Base-by-base conservation (phyloP, 2,888 invertebrate genomes). In the Eupithecia inturbata region DNA sequence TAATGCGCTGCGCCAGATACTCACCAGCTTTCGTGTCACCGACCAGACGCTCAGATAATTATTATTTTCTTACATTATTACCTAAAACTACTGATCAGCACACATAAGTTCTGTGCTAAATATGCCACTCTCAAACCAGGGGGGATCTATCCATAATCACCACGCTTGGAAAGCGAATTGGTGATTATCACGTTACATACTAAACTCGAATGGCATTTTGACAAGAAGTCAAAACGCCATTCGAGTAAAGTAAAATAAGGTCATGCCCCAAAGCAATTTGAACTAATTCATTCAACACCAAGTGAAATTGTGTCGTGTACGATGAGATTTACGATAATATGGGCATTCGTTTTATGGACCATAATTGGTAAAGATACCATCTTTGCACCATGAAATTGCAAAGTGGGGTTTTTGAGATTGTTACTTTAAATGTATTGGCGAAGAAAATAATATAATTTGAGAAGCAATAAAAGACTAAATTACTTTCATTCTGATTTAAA, bases 341-440 rank as follows among this genome's bases (percentile, higher is more conserved):
- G 68, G 73, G 71, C 76, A 76, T 73, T 76, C 76, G 71, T 76
- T 76, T 76, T 76, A 76, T 76, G 68, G 76, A 71, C 76, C 76
- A 76, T 76, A 76, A 76, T 76, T 76, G 76, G 70, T 68, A 69
- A 49, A 76, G 76, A 76, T 76, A 76, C 45, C 76, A 76, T 76
- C 76, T 76, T 68, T 71, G 76, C 73, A 73, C 73, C 76, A 76
- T 71, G 76, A 71, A 76, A 73, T 76, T 73, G 76, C 76, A 73
- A 76, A 73, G 57, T 62, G 70, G 68, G 70, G 68, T 28, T 71
- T 53, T 73, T 76, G 49, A 49, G 49, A 70, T 69, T 68, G 70
- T 72, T 67, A 49, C 68, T 71, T 64, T 41, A 67, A 70, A 53
- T 26, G 60, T 66, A 75, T 63, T 49, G 49, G 64, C 45, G 71